These are phyloP conservation scores for Calameuta pallipes DNA, from an alignment of 2,888 invertebrate species.

Conservation along the genomic window DNA sequence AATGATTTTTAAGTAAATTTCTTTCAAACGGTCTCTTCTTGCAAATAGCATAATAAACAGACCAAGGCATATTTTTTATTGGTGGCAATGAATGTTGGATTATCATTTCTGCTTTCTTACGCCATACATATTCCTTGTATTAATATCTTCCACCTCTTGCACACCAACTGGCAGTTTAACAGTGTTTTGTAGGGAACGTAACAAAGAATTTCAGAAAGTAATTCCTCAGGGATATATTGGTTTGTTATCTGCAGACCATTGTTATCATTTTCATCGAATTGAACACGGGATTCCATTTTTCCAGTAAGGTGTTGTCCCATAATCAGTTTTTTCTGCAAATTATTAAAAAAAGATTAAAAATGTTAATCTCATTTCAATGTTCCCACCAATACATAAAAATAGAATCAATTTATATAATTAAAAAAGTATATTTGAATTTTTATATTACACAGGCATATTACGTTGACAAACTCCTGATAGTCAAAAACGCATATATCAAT, in stretches of 20 bases:
- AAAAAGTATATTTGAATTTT: neutral
- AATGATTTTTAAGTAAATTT: constrained; percentile 69
- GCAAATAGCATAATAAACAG: constrained; percentile 65
- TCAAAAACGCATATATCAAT: neutral
- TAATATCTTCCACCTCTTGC: constrained; percentile 68
- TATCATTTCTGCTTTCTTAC: constrained; percentile 57
- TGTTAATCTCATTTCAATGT: constrained; percentile 14
- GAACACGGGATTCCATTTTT: constrained; percentile 17
- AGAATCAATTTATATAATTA: neutral
- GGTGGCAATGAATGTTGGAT: constrained; percentile 43
- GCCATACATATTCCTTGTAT: constrained; percentile 65
- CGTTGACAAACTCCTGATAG: neutral
- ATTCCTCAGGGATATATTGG: constrained; percentile 67
- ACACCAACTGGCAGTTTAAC: constrained; percentile 66
- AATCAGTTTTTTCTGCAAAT: constrained; percentile 12
- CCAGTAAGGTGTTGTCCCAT: constrained; percentile 32
- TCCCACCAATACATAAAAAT: constrained; percentile 10
- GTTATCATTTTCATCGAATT: constrained; percentile 38
- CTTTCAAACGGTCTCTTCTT: constrained; percentile 62
- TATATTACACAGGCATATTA: neutral
- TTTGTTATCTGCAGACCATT: constrained; percentile 62
- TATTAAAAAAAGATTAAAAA: constrained; percentile 22
- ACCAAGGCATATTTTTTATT: constrained; percentile 60
- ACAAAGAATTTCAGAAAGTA: constrained; percentile 65
- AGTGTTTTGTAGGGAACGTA: constrained; percentile 62